A percentile compares a stretch with the other conserved stretches of the same genome.
Conservation (phyloP, 2,113 vertebrate genomes). For the Lophura nycthemera region DNA sequence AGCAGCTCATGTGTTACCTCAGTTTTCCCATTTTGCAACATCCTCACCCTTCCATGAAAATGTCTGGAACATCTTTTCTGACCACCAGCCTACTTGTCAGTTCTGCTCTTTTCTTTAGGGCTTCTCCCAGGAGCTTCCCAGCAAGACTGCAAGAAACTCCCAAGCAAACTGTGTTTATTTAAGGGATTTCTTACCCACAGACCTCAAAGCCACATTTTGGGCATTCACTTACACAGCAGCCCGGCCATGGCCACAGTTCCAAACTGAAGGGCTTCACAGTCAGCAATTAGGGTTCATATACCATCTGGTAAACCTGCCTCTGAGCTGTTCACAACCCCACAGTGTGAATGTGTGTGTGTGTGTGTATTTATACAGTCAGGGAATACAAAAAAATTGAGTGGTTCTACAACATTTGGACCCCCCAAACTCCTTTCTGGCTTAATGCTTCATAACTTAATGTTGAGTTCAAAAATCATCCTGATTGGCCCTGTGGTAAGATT, state of each 20-base stretch:
- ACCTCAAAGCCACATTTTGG: background rate
- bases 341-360: background rate
- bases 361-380: background rate
- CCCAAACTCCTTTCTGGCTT: background rate
- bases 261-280: background rate
- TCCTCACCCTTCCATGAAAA: background rate
- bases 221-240: background rate
- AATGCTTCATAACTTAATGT: background rate
- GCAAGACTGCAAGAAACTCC: background rate
- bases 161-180: background rate
- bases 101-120: background rate
- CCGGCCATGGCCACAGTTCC: fast-evolving
- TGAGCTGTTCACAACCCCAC: background rate
- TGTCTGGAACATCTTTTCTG: background rate
- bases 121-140: slow-evolving; percentile 1
- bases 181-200: background rate
- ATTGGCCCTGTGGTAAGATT: background rate
- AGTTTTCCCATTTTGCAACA: background rate
- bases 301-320: background rate
- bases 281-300: background rate
- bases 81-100: background rate
- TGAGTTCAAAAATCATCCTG: background rate
- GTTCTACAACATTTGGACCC: background rate
- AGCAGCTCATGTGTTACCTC: background rate
- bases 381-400: background rate